phyloP scores from a whole-genome alignment of 2,797 vertebrate species.

The Tokudaia muenninki region DNA sequence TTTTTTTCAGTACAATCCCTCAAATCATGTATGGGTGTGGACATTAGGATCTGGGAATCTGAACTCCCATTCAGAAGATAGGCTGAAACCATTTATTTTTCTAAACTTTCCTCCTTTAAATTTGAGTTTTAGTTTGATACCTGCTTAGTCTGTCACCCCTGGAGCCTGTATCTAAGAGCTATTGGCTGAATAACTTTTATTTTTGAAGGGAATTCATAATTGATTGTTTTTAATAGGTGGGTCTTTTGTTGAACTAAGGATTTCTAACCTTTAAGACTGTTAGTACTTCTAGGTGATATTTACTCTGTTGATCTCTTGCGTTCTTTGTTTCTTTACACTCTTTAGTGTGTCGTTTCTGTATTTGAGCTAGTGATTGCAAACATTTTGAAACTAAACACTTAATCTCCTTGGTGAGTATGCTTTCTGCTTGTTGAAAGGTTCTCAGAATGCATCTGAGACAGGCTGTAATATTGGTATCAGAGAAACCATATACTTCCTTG shows the following conservation, averaged over 20 bases:
- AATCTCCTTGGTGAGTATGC: slow-evolving; percentile 70
- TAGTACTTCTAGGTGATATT: slow-evolving; percentile 81
- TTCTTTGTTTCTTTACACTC: slow-evolving; percentile 79
- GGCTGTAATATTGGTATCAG: slow-evolving; percentile 63
- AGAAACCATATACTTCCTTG: not conserved
- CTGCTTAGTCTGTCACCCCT: slow-evolving; percentile 8
- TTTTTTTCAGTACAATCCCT: not conserved
- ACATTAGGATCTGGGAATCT: too few relatives aligned
- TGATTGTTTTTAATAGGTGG: slow-evolving; percentile 77
- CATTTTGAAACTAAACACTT: slow-evolving; percentile 81
- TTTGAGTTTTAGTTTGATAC: slow-evolving; percentile 22
- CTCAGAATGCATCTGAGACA: slow-evolving; percentile 10
- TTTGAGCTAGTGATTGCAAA: slow-evolving; percentile 77
- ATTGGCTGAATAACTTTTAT: slow-evolving; percentile 5
- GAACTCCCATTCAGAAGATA: not conserved
- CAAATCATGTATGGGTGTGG: accelerated
- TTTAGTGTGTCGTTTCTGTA: slow-evolving; percentile 70
- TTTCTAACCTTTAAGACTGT: slow-evolving; percentile 82
- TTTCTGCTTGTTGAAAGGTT: slow-evolving; percentile 22
- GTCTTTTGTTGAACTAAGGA: slow-evolving; percentile 77
- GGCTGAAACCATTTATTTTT: not conserved
- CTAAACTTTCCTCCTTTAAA: not conserved
- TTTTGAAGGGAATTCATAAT: slow-evolving; percentile 65
- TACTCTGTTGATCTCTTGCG: slow-evolving; percentile 76
- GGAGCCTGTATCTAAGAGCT: slow-evolving; percentile 13